Base-by-base conservation (phyloP, 2,888 invertebrate species). In the Pharmacophagus antenor region DNA sequence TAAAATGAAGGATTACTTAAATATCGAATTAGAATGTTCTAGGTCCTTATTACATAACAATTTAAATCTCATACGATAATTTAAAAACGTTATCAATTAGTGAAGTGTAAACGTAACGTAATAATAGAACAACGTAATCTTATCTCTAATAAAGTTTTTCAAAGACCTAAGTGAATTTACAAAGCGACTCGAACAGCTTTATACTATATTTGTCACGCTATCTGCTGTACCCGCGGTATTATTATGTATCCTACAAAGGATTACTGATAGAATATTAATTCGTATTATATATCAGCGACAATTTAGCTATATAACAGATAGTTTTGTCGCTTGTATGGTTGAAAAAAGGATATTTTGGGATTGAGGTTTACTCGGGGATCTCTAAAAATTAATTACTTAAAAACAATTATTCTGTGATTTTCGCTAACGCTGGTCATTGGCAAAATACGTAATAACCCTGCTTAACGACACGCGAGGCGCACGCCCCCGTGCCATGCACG, bases 401-500 rank as follows among this genome's bases (percentile, higher is more conserved):
- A n/a, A n/a, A n/a, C n/a, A n/a, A n/a, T n/a, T n/a, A n/a, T n/a
- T n/a, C n/a, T n/a, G n/a, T n/a, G n/a, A n/a, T n/a, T n/a, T n/a
- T n/a, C n/a, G n/a, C n/a, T n/a, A n/a, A n/a, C n/a, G n/a, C n/a
- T n/a, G n/a, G n/a, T n/a, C n/a, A n/a, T n/a, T n/a, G n/a, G n/a
- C n/a, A n/a, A n/a, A n/a, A n/a, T n/a, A n/a, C n/a, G n/a, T n/a
- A n/a, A n/a, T n/a, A n/a, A n/a, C n/a, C n/a, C n/a, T n/a, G n/a
- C n/a, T n/a, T n/a, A n/a, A n/a, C n/a, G 25, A 42, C 70, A 67
- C 71, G 72, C 70, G 71, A 58, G 46, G 56, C 58, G 63, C 75
- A 71, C 68, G 72, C 67, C 51, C 58, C 54, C 25, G 55, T 48
- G 60, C 59, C 69, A 67, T 65, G 70, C 31, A 56, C 41, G 56